phyloP scores from a whole-genome alignment of 2,888 invertebrate genomes.

The Arrhopalites spinosus region DNA sequence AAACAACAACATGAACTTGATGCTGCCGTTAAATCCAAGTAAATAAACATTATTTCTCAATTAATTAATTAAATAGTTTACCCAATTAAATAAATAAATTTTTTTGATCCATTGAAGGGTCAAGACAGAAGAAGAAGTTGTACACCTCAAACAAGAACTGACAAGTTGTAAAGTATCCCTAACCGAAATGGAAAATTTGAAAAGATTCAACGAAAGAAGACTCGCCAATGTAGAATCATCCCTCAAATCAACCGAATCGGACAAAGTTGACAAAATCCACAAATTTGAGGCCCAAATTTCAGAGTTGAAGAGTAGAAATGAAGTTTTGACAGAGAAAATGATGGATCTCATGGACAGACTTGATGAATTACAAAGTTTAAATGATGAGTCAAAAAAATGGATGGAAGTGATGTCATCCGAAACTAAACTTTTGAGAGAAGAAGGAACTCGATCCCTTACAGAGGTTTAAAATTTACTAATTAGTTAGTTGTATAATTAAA shows the following conservation, averaged over 20 bases:
- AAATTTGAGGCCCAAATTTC: conserved; percentile 57
- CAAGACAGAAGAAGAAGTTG: not conserved
- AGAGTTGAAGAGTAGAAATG: conserved; percentile 59
- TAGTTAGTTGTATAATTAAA: too few relatives aligned
- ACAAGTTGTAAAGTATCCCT: conserved; percentile 47
- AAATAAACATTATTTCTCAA: not conserved
- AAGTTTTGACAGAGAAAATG: conserved; percentile 59
- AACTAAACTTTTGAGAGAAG: conserved; percentile 34
- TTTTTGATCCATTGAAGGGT: not conserved
- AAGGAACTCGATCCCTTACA: conserved; percentile 20
- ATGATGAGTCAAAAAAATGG: conserved; percentile 60
- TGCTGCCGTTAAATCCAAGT: not conserved
- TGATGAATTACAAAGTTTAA: conserved; percentile 56
- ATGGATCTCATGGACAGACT: conserved; percentile 23
- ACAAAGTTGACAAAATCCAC: conserved; percentile 56
- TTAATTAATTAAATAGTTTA: too few relatives aligned
- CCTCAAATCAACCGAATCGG: conserved; percentile 57
- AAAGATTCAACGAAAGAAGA: conserved; percentile 62
- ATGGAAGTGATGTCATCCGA: not conserved
- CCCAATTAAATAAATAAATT: conserved; percentile 60
- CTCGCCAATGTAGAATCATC: conserved; percentile 50
- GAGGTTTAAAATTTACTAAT: not conserved
- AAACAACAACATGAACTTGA: conserved; percentile 63
- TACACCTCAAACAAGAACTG: conserved; percentile 12
- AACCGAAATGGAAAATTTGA: conserved; percentile 66